A percentile compares a stretch with the other conserved stretches of the same genome.
Evolutionary conservation across 2,113 vertebrate genomes (phyloP).

Genomic region (Nansenia antarctica): DNA sequence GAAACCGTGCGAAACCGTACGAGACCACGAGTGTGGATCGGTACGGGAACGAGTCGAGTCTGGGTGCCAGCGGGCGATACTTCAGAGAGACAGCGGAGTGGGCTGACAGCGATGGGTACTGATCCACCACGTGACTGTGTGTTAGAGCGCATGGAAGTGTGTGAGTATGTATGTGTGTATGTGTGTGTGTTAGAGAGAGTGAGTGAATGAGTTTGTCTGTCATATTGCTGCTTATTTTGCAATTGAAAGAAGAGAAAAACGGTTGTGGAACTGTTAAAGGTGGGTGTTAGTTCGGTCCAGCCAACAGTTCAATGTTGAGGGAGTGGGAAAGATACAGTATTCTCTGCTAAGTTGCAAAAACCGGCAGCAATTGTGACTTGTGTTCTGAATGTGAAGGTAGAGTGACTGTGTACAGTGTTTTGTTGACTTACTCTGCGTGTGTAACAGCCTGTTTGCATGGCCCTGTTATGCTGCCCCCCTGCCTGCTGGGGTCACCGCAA

Average conservation of each 20-base stretch:
- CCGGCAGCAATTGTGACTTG: too few relatives aligned
- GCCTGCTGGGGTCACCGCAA: not conserved
- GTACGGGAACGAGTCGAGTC: slow-evolving; percentile 13
- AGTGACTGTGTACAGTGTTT: not conserved
- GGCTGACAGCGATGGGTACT: slow-evolving; percentile 64
- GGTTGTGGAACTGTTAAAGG: not conserved
- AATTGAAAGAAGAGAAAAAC: not conserved
- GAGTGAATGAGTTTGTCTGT: not conserved
- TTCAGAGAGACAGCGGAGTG: slow-evolving; percentile 64
- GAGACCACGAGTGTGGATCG: slow-evolving; percentile 37
- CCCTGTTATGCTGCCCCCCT: slow-evolving; percentile 26
- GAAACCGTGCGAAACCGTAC: slow-evolving; percentile 52
- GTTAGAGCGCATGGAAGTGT: not conserved
- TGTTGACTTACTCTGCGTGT: not conserved
- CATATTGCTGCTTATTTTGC: not conserved
- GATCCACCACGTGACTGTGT: slow-evolving; percentile 13
- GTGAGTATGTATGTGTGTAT: too few relatives aligned
- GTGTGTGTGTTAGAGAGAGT: too few relatives aligned
- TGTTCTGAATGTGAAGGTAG: too few relatives aligned
- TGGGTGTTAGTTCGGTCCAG: too few relatives aligned
- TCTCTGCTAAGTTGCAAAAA: too few relatives aligned
- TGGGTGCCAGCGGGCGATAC: slow-evolving; percentile 49
- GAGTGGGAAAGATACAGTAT: too few relatives aligned
- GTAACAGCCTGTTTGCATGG: slow-evolving; percentile 39
- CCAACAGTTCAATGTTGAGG: too few relatives aligned